These are phyloP conservation scores for Rhinichthys osculus DNA, from an alignment of 2,797 vertebrate genomes.

Conservation along the genomic window DNA sequence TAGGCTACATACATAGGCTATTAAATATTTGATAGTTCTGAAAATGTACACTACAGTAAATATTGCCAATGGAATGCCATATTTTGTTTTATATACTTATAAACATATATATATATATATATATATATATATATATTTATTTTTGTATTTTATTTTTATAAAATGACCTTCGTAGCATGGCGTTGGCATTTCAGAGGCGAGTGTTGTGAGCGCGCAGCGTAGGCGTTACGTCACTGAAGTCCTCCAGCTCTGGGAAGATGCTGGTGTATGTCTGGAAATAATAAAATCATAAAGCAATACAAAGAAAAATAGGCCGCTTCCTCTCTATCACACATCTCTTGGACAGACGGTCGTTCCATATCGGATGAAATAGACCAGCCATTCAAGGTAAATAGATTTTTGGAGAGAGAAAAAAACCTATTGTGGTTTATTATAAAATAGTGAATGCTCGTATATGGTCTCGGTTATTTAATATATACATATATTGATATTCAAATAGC, in stretches of 20 bases:
- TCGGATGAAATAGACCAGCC: constrained; percentile 34
- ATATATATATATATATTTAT: too few species aligned
- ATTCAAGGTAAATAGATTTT: constrained; percentile 59
- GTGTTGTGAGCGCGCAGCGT: constrained; percentile 71
- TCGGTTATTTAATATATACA: not conserved
- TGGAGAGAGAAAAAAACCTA: constrained; percentile 7
- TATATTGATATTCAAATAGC: not conserved
- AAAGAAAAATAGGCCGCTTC: constrained; percentile 51
- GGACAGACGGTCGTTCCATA: constrained; percentile 14
- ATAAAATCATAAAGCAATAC: constrained; percentile 69
- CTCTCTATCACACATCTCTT: constrained; percentile 5
- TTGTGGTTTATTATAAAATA: constrained; percentile 31
- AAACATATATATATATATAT: too few species aligned
- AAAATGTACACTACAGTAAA: not conserved
- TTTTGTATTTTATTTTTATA: not conserved
- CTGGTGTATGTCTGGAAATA: constrained; percentile 75
- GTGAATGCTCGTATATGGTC: not conserved
- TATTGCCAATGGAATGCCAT: not conserved
- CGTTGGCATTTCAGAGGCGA: constrained; percentile 59
- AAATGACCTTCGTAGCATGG: constrained; percentile 49
- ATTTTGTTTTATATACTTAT: too few species aligned
- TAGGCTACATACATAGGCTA: not conserved
- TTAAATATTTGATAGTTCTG: not conserved
- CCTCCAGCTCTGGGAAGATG: constrained; percentile 79
- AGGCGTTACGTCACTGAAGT: constrained; percentile 82